A percentile compares a stretch with the other conserved stretches of the same genome.
These are phyloP conservation scores for Nanger granti DNA, from an alignment of 2,113 vertebrate species.

Conservation along the genomic window DNA sequence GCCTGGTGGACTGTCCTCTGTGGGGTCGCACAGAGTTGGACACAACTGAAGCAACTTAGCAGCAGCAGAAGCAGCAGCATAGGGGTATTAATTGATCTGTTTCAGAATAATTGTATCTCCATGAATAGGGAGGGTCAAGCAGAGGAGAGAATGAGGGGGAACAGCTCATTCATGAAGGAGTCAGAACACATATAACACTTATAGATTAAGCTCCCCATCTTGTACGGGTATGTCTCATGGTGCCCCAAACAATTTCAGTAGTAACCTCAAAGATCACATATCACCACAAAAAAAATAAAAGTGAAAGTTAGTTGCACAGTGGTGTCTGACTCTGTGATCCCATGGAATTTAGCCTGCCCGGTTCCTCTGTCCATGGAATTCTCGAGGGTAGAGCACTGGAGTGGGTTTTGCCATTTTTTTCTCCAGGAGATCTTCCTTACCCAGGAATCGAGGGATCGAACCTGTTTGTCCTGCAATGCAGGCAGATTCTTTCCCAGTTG, in stretches of 20 bases:
- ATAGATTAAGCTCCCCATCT: not conserved
- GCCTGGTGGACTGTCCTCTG: too few relatives aligned
- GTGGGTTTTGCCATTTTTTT: not conserved
- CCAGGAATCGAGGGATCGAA: rapidly evolving
- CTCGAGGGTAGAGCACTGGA: not conserved
- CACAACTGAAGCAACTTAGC: too few relatives aligned
- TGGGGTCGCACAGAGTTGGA: too few relatives aligned
- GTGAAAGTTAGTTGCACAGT: not conserved
- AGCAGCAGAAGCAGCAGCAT: too few relatives aligned
- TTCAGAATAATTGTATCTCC: not conserved
- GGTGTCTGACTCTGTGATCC: not conserved
- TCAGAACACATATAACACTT: not conserved
- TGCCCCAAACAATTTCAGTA: not conserved
- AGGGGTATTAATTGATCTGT: not conserved
- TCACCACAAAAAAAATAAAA: not conserved
- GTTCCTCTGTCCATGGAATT: not conserved
- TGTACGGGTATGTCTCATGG: not conserved
- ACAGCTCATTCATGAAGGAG: not conserved
- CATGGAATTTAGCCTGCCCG: not conserved
- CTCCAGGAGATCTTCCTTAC: not conserved
- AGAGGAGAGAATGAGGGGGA: not conserved
- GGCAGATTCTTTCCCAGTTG: not conserved
- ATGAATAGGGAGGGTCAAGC: not conserved
- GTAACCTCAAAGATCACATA: not conserved
- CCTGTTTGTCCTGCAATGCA: not conserved